phyloP scores from a whole-genome alignment of 2,113 vertebrate species.

The Galeopterus variegatus region DNA sequence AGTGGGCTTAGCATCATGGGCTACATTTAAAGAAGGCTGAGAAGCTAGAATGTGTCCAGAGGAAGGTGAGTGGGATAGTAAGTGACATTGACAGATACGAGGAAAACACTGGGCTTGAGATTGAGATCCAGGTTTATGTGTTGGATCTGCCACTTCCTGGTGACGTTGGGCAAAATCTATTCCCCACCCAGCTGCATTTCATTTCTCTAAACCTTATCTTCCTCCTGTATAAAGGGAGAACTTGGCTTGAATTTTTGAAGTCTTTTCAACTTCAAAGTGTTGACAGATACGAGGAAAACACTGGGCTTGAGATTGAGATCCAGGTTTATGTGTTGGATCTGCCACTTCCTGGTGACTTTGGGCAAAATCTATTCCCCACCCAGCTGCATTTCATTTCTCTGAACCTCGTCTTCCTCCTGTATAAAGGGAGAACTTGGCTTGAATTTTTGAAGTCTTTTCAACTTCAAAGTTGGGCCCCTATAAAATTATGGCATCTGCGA shows the following conservation, averaged over 20 bases:
- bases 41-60: neutral
- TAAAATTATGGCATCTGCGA: neutral
- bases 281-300: neutral
- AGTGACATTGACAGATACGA: no score
- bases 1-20: neutral
- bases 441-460: constrained; percentile 25
- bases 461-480: neutral
- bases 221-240: neutral
- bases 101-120: neutral
- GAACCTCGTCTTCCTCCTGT: neutral
- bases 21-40: constrained; percentile 16
- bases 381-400: neutral
- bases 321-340: neutral
- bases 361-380: neutral
- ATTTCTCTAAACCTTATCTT: neutral
- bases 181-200: neutral
- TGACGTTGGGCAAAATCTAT: neutral
- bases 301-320: neutral
- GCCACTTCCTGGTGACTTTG: neutral
- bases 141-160: neutral
- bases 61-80: neutral
- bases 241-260: constrained; percentile 37
- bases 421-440: neutral
- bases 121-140: neutral
- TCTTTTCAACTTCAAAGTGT: neutral